Evolutionary conservation across 2,113 vertebrate genomes (phyloP).

Genomic region (Mirounga angustirostris): DNA sequence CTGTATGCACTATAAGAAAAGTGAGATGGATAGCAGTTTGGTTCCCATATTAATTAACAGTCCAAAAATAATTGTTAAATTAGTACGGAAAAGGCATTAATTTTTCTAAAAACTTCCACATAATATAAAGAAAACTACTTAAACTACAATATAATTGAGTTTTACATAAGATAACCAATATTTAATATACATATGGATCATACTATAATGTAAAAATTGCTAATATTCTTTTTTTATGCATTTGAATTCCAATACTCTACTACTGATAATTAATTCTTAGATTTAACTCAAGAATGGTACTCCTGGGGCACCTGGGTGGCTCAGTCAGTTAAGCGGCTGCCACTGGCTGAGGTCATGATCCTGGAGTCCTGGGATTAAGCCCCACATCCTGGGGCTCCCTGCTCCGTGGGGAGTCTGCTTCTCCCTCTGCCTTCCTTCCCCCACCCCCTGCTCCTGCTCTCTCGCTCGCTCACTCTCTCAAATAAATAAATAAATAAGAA

Average conservation of each 20-base stretch:
- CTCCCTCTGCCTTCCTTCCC: no score
- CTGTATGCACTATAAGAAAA: background rate
- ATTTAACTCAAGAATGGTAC: constrained; percentile 21
- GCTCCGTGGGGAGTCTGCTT: no score
- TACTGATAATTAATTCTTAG: background rate
- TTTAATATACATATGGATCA: background rate
- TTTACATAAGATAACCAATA: constrained; percentile 54
- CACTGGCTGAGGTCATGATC: no score
- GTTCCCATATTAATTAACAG: background rate
- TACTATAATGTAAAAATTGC: background rate
- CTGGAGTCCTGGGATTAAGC: no score
- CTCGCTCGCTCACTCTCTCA: no score
- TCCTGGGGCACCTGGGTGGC: no score
- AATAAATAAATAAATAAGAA: no score
- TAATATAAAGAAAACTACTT: constrained; percentile 44
- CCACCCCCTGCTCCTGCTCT: no score
- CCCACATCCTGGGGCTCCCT: no score
- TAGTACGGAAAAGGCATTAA: background rate
- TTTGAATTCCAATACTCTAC: background rate
- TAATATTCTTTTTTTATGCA: constrained; percentile 22
- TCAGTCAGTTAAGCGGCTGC: no score
- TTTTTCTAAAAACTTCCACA: background rate
- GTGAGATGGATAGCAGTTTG: background rate
- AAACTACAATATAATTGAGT: background rate
- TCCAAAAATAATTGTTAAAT: constrained; percentile 25